Conservation (phyloP, 2,113 vertebrate species). For the Amphiprion ocellaris region DNA sequence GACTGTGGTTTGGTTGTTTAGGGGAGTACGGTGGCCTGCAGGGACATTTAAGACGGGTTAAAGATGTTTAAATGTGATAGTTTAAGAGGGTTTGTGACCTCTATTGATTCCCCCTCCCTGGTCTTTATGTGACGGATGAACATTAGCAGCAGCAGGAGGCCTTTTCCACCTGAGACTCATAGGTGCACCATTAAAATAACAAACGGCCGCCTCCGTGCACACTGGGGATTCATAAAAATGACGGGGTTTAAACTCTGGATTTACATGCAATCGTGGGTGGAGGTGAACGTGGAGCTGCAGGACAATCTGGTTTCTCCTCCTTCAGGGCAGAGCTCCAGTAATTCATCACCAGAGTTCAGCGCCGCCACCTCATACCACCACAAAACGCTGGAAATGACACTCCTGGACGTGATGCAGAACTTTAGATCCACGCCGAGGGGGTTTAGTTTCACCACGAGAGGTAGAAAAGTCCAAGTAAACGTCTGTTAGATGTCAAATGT, state of each 20-base stretch:
- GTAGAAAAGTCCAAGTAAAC: too few species aligned
- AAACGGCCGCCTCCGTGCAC: neutral
- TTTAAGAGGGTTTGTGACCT: neutral
- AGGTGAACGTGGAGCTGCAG: too few species aligned
- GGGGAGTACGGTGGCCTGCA: too few species aligned
- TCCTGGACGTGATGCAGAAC: neutral
- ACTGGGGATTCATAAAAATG: neutral
- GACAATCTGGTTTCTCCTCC: too few species aligned
- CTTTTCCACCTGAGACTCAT: conserved; percentile 36
- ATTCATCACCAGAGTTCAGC: conserved; percentile 30
- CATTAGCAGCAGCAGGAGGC: conserved; percentile 27
- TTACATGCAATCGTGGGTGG: neutral
- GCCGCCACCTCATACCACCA: conserved; percentile 9
- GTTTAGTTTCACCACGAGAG: too few species aligned
- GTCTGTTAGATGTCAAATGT: too few species aligned
- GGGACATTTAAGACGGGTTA: neutral
- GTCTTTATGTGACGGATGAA: conserved; percentile 2
- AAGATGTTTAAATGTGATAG: neutral
- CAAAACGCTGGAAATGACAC: neutral
- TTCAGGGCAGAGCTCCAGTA: neutral
- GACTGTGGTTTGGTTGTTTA: too few species aligned
- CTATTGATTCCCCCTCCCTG: conserved; percentile 8
- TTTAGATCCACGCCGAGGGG: neutral
- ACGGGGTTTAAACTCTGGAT: neutral
- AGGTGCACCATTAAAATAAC: conserved; percentile 38